Base-by-base conservation (phyloP, 2,888 invertebrate species). In the Ommatoiulus sabulosus region DNA sequence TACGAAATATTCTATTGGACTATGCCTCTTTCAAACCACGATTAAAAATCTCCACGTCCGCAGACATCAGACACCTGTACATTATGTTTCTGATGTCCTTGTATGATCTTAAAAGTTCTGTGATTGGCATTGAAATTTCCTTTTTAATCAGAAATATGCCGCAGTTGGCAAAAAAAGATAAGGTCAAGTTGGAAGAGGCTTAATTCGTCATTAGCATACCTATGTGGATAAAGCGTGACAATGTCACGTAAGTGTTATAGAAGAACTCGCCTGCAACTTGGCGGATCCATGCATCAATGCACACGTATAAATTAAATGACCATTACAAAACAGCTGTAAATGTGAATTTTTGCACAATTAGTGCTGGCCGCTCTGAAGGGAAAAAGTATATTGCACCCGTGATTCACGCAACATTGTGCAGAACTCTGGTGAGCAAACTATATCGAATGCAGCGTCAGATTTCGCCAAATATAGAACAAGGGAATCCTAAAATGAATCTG, bases 361-460 rank as follows among this genome's bases (percentile, higher is more conserved):
- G 57, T n/a, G 57, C 57, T 15, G 57, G 17, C 2, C 17, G 15
- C n/a, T 57, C 17, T 57, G 57, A 57, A 57, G 57, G n/a, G n/a
- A 57, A 57, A n/a, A 57, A n/a, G n/a, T 57, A 57, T 57, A 57
- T n/a, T 57, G 57, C n/a, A 57, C 57, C n/a, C 57, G n/a, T 57
- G 52, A 15, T 52, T 52, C 10, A 52, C 52, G 52, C 15, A 10
- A 10, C 12, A 52, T 52, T 52, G 52, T 15, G 57, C 57, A n/a
- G n/a, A 57, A 57, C 57, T 8, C 52, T 7, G 52, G 52, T 12
- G 15, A 52, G 52, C 52, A 52, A 52, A 52, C 35, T 35, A 52
- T 52, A 12, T 52, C 15, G 52, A 52, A 2, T 52, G 10, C 52
- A 52, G 12, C 52, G 12, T 52, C 52, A 52, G 10, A 52, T 52